Conservation (phyloP, 2,113 vertebrate species). For the Neopipo cinnamomea region DNA sequence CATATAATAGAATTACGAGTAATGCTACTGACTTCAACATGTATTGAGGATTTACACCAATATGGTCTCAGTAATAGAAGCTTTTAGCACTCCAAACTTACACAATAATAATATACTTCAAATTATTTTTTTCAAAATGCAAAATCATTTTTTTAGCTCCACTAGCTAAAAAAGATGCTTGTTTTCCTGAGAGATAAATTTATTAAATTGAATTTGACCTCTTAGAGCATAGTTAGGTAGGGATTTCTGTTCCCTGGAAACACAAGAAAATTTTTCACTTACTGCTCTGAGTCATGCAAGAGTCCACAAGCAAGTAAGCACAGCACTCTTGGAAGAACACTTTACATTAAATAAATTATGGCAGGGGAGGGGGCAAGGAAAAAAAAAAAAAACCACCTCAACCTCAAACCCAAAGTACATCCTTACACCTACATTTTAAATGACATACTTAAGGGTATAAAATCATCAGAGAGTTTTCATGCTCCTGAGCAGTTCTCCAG, state of each 20-base stretch:
- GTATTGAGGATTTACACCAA: conserved; percentile 6
- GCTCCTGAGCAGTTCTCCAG: not conserved
- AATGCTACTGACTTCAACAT: not conserved
- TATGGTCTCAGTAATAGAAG: not conserved
- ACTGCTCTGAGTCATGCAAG: not conserved
- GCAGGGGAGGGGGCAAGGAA: not conserved
- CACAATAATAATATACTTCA: not conserved
- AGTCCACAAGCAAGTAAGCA: not conserved
- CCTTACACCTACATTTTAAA: not conserved
- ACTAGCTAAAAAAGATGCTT: not conserved
- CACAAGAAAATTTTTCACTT: not conserved
- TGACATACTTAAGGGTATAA: not conserved
- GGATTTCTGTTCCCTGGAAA: conserved; percentile 17
- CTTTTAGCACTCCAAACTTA: conserved; percentile 12
- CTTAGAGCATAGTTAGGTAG: not conserved
- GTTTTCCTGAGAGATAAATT: not conserved
- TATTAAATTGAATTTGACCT: conserved; percentile 18
- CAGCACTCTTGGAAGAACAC: not conserved
- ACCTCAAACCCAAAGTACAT: not conserved
- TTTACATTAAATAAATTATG: not conserved
- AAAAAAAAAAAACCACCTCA: not conserved
- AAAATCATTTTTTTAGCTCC: not conserved
- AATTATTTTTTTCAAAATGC: not conserved
- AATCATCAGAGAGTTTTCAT: not conserved
- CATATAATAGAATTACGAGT: conserved; percentile 11